Conservation (phyloP, 2,113 vertebrate species). For the Onychostoma macrolepis region DNA sequence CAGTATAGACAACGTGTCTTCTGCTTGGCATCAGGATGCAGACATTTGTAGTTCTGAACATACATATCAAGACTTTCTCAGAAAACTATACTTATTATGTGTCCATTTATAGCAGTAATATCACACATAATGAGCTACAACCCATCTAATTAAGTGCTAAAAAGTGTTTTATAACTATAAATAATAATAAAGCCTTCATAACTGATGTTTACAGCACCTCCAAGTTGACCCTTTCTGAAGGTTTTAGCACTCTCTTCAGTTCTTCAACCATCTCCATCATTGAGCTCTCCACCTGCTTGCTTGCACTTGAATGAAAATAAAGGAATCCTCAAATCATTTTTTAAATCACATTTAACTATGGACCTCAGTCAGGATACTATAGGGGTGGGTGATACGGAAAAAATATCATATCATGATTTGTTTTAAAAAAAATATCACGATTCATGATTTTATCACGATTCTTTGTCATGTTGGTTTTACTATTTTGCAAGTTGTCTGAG, state of each 20-base stretch:
- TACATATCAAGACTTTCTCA: background rate
- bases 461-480: too few species aligned
- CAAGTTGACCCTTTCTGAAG: constrained; percentile 61
- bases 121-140: background rate
- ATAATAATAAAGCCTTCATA: background rate
- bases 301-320: constrained; percentile 72
- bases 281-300: constrained; percentile 79
- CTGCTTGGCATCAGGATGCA: constrained; percentile 74
- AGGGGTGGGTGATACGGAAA: too few species aligned
- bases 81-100: background rate
- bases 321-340: background rate
- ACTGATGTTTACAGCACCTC: constrained; percentile 67
- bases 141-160: background rate
- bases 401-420: too few species aligned
- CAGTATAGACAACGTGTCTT: constrained; percentile 83
- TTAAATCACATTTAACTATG: constrained; percentile 13
- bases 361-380: too few species aligned
- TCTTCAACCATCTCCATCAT: constrained; percentile 75
- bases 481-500: too few species aligned
- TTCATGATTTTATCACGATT: too few species aligned
- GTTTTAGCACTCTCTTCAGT: constrained; percentile 76
- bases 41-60: constrained; percentile 76
- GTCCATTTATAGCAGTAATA: background rate
- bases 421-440: too few species aligned
- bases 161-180: background rate